These are phyloP conservation scores for Encarsia formosa DNA, from an alignment of 2,888 invertebrate species.

Conservation along the genomic window DNA sequence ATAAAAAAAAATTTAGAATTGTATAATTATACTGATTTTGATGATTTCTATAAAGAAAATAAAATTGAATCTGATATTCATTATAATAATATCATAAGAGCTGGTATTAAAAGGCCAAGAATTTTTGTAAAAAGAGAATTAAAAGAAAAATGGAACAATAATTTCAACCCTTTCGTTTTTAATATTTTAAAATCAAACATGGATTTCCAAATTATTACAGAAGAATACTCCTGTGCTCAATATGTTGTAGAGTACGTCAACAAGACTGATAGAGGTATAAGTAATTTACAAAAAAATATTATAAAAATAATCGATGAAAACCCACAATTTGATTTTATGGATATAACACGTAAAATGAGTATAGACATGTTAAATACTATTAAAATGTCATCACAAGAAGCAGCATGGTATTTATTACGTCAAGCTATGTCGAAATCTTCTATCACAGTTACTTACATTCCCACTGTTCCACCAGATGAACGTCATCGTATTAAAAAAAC, in stretches of 20 bases:
- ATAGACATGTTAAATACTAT: conserved; percentile 40
- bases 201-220: conserved; percentile 21
- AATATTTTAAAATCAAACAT: conserved; percentile 29
- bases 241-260: conserved; percentile 33
- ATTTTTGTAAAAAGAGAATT: conserved; percentile 29
- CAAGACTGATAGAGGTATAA: conserved; percentile 32
- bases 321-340: conserved; percentile 41
- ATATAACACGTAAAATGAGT: conserved; percentile 36
- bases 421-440: conserved; percentile 48
- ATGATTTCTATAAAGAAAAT: conserved; percentile 29
- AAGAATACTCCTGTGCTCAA: conserved; percentile 28
- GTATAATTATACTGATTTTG: conserved; percentile 24
- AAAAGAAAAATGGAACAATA: conserved; percentile 30
- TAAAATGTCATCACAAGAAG: conserved; percentile 46
- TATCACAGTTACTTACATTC: conserved; percentile 30
- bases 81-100: conserved; percentile 33
- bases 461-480: conserved; percentile 40
- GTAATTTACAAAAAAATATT: conserved; percentile 31
- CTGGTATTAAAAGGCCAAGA: conserved; percentile 29
- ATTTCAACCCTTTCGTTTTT: conserved; percentile 33
- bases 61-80: conserved; percentile 32
- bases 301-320: conserved; percentile 34
- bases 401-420: conserved; percentile 50
- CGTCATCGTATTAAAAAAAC: conserved; percentile 42
- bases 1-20: conserved; percentile 28